Evolutionary conservation across 2,113 vertebrate species (phyloP).

Genomic region (Leucosticte australis): DNA sequence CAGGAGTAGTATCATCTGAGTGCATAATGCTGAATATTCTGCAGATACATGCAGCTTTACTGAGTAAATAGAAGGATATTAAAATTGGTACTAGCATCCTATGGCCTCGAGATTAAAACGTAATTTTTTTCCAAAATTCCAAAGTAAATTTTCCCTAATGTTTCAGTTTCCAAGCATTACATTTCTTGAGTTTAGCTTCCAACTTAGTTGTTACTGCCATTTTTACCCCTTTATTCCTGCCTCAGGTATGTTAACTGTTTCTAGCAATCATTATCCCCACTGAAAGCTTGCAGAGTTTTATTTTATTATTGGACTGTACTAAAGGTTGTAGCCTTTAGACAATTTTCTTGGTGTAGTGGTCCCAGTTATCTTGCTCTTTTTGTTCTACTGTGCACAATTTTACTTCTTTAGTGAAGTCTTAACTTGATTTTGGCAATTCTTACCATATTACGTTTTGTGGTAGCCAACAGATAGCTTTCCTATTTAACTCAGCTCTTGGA

Average conservation of each 20-base stretch:
- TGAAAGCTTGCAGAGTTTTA: background rate
- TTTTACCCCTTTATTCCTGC: background rate
- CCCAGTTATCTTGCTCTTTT: background rate
- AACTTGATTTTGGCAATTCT: background rate
- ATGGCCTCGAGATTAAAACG: background rate
- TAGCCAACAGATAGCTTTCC: background rate
- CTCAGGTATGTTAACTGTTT: background rate
- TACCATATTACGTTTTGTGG: background rate
- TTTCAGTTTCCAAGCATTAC: background rate
- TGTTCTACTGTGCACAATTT: background rate
- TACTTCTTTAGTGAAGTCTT: background rate
- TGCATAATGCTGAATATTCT: background rate
- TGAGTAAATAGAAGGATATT: background rate
- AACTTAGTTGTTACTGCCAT: background rate
- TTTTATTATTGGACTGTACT: background rate
- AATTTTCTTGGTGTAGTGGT: background rate
- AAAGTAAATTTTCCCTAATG: background rate
- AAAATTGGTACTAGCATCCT: background rate
- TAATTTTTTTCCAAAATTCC: background rate
- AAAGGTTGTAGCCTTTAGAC: background rate
- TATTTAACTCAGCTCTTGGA: background rate
- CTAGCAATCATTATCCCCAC: background rate
- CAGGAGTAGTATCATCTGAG: background rate
- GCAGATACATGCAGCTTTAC: background rate
- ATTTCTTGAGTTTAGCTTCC: background rate